These are phyloP conservation scores for Odontophorus gujanensis DNA, from an alignment of 2,113 vertebrate genomes.

Conservation along the genomic window DNA sequence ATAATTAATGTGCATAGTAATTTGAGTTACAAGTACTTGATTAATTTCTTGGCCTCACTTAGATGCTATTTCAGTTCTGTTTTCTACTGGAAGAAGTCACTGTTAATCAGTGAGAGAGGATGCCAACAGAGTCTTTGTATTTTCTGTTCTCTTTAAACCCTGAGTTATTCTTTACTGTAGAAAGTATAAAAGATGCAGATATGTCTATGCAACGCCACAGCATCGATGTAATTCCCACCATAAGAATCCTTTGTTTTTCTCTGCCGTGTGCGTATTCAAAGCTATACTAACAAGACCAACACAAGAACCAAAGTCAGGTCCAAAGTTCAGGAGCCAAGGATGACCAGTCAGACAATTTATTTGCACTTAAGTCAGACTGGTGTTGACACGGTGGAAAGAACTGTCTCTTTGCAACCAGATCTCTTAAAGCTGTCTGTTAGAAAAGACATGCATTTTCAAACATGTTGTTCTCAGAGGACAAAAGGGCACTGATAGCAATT, in stretches of 20 bases:
- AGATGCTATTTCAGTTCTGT: neutral
- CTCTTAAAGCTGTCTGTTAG: neutral
- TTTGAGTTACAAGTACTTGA: neutral
- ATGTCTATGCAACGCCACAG: neutral
- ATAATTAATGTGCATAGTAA: rapidly evolving
- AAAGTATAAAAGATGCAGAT: neutral
- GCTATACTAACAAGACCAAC: neutral
- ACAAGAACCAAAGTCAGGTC: neutral
- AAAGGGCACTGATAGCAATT: neutral
- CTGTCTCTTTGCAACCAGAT: neutral
- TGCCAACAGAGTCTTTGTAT: neutral
- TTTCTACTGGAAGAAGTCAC: neutral
- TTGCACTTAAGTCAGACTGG: neutral
- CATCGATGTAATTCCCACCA: neutral
- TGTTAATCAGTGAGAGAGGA: neutral
- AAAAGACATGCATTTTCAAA: neutral
- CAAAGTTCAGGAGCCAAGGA: neutral
- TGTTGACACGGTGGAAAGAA: rapidly evolving
- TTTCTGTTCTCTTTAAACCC: neutral
- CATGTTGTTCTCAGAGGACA: neutral
- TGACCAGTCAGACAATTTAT: neutral
- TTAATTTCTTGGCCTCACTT: neutral
- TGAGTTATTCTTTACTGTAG: neutral
- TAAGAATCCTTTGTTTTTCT: neutral
- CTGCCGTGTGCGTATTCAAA: neutral